Evolutionary conservation across 2,888 invertebrate genomes (phyloP).

Genomic region (Agonopterix arenella): DNA sequence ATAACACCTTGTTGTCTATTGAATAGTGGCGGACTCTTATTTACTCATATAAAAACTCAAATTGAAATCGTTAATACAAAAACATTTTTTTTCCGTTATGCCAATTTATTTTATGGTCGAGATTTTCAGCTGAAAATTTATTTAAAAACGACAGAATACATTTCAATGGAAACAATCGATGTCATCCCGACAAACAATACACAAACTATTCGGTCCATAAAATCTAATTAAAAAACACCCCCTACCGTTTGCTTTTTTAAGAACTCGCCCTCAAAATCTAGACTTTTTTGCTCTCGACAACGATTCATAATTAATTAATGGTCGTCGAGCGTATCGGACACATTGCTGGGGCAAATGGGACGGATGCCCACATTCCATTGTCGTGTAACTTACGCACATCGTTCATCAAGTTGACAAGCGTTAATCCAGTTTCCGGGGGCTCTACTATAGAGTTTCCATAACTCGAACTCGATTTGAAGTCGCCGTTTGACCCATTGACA

Average conservation of each 20-base stretch:
- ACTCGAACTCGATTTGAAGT: too few relatives aligned
- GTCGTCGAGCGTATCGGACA: constrained; percentile 50
- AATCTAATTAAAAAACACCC: constrained; percentile 6
- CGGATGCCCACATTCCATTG: constrained; percentile 69
- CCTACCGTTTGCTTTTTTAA: constrained; percentile 1
- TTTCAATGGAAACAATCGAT: constrained; percentile 3
- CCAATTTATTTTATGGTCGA: too few relatives aligned
- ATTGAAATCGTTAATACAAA: too few relatives aligned
- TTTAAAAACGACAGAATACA: not conserved
- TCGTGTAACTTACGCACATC: constrained; percentile 72
- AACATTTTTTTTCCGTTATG: too few relatives aligned
- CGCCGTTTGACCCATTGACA: too few relatives aligned
- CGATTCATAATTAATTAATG: constrained; percentile 61
- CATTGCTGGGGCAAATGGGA: constrained; percentile 48
- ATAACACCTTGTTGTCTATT: too few relatives aligned
- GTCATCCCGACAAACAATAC: not conserved
- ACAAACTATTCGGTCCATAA: constrained; percentile 4
- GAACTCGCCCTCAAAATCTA: not conserved
- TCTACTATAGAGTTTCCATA: constrained; percentile 26
- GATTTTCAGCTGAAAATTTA: not conserved
- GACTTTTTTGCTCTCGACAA: constrained; percentile 11
- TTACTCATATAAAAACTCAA: too few relatives aligned
- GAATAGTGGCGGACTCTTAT: too few relatives aligned
- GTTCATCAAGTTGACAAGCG: constrained; percentile 74
- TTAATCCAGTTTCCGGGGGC: constrained; percentile 72